Percentiles rank a stretch among this genome's conserved stretches.
Evolutionary conservation across 2,888 invertebrate species (phyloP).

Genomic region (Rhopalosiphum nymphaeae): DNA sequence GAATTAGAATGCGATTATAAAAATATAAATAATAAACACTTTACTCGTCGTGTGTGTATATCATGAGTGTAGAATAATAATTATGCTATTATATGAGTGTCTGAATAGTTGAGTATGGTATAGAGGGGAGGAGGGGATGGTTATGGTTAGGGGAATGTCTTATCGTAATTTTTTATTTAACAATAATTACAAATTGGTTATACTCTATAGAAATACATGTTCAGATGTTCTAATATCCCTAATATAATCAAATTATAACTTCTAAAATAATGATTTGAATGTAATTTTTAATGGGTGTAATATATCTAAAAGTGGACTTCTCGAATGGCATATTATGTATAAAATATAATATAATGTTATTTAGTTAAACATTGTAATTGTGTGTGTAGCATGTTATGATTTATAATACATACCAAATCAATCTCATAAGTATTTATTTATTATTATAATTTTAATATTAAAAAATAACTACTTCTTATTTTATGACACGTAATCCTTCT

Average conservation of each 20-base stretch:
- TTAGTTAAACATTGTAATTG: neutral
- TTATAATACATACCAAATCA: neutral
- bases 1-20: neutral
- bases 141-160: neutral
- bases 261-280: neutral
- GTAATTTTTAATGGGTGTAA: neutral
- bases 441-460: neutral
- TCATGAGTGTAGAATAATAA: neutral
- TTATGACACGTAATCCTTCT: neutral
- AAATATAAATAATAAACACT: neutral
- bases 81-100: neutral
- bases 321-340: neutral
- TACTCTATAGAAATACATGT: neutral
- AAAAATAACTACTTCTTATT: neutral
- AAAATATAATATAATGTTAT: neutral
- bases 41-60: neutral
- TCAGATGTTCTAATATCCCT: neutral
- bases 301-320: neutral
- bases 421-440: neutral
- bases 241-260: neutral
- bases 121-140: accelerated
- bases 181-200: neutral
- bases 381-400: neutral
- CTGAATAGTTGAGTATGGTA: neutral
- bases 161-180: neutral